Evolutionary conservation across 2,888 invertebrate species (phyloP).

Genomic region (Hipparchia sbordonii): DNA sequence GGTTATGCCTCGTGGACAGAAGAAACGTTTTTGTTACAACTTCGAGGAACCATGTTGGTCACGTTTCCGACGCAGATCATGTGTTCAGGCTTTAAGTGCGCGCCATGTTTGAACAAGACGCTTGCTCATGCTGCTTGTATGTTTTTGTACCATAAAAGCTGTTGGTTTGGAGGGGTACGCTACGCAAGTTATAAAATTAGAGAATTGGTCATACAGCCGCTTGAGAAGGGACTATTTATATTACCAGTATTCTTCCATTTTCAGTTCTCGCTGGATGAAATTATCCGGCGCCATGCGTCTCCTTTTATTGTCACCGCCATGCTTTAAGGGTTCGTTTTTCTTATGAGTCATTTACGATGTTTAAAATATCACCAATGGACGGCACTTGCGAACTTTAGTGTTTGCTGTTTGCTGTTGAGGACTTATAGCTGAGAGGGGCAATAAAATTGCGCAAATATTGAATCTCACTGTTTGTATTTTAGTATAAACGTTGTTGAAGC

Average conservation of each 20-base stretch:
- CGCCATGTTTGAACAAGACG: constrained; percentile 2
- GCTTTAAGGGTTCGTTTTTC: constrained; percentile 63
- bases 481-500: background rate
- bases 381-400: constrained; percentile 39
- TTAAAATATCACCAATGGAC: constrained; percentile 55
- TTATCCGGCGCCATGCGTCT: constrained; percentile 73
- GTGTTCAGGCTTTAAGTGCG: background rate
- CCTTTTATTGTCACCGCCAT: constrained; percentile 67
- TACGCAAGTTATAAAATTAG: constrained; percentile 64
- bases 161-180: constrained; percentile 19
- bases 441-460: constrained; percentile 19
- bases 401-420: constrained; percentile 34
- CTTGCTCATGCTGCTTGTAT: constrained; percentile 14
- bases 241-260: constrained; percentile 70
- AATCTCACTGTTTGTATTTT: constrained; percentile 10
- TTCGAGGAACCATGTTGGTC: too few relatives aligned
- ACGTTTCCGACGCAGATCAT: too few relatives aligned
- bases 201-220: constrained; percentile 72
- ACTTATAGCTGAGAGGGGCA: constrained; percentile 7
- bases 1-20: too few relatives aligned
- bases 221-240: constrained; percentile 67
- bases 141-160: constrained; percentile 35
- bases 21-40: too few relatives aligned
- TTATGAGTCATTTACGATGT: constrained; percentile 70
- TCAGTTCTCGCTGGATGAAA: constrained; percentile 64